Evolutionary conservation across 2,888 invertebrate species (phyloP), one percentile per base, ranked within the genome.

Genomic region (Noctua janthina): DNA sequence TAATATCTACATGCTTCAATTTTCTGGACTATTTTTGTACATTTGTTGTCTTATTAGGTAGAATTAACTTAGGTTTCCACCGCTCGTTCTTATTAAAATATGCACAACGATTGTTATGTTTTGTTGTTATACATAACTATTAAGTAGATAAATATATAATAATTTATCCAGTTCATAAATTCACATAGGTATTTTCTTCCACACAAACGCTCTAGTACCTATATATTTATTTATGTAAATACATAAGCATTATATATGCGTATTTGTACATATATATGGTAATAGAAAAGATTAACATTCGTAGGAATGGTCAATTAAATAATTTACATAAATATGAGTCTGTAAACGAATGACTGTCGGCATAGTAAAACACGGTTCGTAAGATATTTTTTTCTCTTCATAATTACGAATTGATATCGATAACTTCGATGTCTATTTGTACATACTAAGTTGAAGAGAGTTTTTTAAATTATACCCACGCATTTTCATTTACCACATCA

Each of bases 271-370:
- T 76, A 80, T 74, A 67, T 76, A 81, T 75, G 82, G 54, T 81
- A 83, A 86, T 84, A 64, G 43, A 20, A 20, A 49, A 69, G 15
- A 79, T 81, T 81, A 72, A 72, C 70, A 78, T 84, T 82, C 15
- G 66, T 74, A 78, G 54, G 81, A 76, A 83, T 87, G 78, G 64
- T 54, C 85, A 83, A 89, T 88, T 89, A 87, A 74, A 79, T 70
- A 54, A 88, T 88, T 87, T 79, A 77, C 81, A 83, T 83, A 76
- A 29, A 62, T 56, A 62, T n/a, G 8, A 56, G 46, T 66, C 29
- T 10, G n/a, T 23, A 51, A 66, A 66, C 39, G 39, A 66, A 15
- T 15, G n/a, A 35, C 43, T 80, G 75, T 84, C 72, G 73, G 77
- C 84, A 68, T 74, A 39, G 51, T 64, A 15, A 43, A 62, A 43